phyloP scores from a whole-genome alignment of 2,797 vertebrate species.

The Microhierax caerulescens region DNA sequence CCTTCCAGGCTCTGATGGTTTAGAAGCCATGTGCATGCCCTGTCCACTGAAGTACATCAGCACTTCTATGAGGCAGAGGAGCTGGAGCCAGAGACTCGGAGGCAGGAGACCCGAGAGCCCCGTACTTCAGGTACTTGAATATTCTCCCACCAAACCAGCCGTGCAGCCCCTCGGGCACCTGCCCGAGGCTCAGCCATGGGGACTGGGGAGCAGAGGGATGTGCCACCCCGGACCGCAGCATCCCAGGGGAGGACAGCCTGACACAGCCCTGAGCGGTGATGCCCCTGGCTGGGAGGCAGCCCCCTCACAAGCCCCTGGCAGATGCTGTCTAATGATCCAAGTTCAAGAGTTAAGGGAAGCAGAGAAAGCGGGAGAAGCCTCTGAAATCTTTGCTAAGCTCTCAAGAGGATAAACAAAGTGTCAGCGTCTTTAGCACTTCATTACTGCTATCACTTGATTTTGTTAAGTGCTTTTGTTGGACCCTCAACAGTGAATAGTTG shows the following conservation, averaged over 20 bases:
- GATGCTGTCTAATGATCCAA: neutral
- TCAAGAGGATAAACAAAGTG: neutral
- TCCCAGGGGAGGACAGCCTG: neutral
- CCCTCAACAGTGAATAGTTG: neutral
- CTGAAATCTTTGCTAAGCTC: neutral
- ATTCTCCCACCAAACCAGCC: neutral
- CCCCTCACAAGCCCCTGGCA: neutral
- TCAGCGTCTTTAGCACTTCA: neutral
- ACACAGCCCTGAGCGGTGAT: fast-evolving
- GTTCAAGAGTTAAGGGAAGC: neutral
- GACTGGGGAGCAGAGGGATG: neutral
- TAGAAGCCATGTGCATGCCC: fast-evolving
- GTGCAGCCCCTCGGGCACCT: neutral
- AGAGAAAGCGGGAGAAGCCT: neutral
- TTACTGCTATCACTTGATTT: neutral
- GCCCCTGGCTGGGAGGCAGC: neutral
- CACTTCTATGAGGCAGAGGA: neutral
- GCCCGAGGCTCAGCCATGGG: neutral
- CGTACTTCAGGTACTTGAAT: neutral
- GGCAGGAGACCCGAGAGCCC: neutral
- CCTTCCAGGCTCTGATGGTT: neutral
- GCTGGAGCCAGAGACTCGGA: neutral
- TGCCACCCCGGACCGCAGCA: fast-evolving
- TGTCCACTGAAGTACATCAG: neutral
- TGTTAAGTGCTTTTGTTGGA: conserved; percentile 32